Base-by-base conservation (phyloP, 2,888 invertebrate genomes). In the Sclerodermus sp. region DNA sequence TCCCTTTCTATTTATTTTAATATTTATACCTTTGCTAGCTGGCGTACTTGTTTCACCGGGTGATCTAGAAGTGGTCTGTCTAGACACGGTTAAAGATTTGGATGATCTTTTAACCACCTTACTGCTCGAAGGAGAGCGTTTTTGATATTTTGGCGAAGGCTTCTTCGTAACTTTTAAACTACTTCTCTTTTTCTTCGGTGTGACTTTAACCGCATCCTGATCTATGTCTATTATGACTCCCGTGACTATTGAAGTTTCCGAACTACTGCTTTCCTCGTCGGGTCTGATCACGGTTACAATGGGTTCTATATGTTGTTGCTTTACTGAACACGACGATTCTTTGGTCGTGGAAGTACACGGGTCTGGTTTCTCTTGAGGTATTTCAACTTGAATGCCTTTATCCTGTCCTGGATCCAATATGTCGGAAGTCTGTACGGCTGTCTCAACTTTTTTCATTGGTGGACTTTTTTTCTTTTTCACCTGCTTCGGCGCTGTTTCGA, bases 161-260 rank as follows among this genome's bases (percentile, higher is more conserved):
- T 51, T 52, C 23, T 58, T 59, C 1, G 53, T 42, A 9, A 39
- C 9, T 34, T 54, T 54, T 1, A 43, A 14, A 1, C 5, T 29
- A 1, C 17, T 36, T 30, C 42, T 62, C 10, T 50, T 62, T 38
- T 61, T 69, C 29, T 60, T 70, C 1, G 69, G 70, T 0, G 68
- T 68, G 2, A 70, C 57, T 39, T 66, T 71, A 1, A 76, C 62
- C 46, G 66, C 65, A 36, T 61, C 64, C 8, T 65, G 64, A 2
- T 64, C 63, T 1, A 69, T 53, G 15, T 76, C 71, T 16, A 72
- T 71, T 0, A 71, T 49, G 8, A 70, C 57, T 1, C 66, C 68
- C 2, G 64, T 61, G n/a, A 63, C 49, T 2, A 58, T 49, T 0
- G 69, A 67, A 4, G 58, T 61, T 5, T 56, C 49, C 4, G 64